A percentile compares a stretch with the other conserved stretches of the same genome.
Conservation (phyloP, 1,140 invertebrate genomes). For the Eriocheir sinensis region DNA sequence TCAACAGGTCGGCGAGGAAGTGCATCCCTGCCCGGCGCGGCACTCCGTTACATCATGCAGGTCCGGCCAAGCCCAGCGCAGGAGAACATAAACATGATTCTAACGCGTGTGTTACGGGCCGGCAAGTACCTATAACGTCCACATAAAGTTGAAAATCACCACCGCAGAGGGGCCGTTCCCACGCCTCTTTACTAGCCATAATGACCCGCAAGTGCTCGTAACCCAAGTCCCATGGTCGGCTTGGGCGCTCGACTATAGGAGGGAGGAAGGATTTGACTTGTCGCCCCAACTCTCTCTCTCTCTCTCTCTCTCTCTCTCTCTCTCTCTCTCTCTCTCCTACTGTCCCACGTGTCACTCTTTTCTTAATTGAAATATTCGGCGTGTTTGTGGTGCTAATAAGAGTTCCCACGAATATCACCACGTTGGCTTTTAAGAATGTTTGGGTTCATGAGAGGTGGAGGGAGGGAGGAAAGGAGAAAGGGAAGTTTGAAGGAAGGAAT, state of each 20-base stretch:
- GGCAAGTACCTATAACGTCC: constrained; percentile 76
- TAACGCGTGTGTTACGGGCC: constrained; percentile 75
- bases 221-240: constrained; percentile 68
- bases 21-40: background rate
- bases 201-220: constrained; percentile 77
- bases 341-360: background rate
- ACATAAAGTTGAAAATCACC: constrained; percentile 77
- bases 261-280: constrained; percentile 62
- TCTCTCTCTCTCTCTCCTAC: constrained; percentile 25
- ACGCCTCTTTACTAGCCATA: constrained; percentile 76
- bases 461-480: background rate
- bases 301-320: constrained; percentile 51
- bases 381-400: constrained; percentile 50
- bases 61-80: constrained; percentile 53
- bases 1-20: constrained; percentile 44
- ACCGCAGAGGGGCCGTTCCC: constrained; percentile 72
- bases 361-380: constrained; percentile 52
- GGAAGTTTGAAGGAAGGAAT: background rate
- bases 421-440: background rate
- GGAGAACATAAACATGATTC: constrained; percentile 72
- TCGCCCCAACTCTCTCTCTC: constrained; percentile 10
- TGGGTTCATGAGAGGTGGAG: background rate
- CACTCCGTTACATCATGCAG: constrained; percentile 58
- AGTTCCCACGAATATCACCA: background rate
- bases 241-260: background rate